Base-by-base conservation (phyloP, 2,888 invertebrate species). In the Sussaba pulchella region DNA sequence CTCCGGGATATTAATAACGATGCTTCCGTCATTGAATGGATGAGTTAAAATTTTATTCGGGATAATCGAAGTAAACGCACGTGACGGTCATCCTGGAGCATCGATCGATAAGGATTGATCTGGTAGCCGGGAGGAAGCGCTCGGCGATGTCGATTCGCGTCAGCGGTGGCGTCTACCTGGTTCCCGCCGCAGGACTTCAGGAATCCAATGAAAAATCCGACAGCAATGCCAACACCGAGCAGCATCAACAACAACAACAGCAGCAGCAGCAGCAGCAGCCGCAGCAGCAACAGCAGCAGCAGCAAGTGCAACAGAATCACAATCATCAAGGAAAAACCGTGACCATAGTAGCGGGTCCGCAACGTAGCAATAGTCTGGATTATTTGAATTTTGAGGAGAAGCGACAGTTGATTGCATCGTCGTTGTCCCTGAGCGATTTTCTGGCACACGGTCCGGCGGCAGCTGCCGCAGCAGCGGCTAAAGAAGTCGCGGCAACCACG, bases 301-400 rank as follows among this genome's bases (percentile, higher is more conserved):
- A 77, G 8, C 83, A 85, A 9, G 87, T 88, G 36, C 87, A 87
- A 19, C 89, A 88, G 63, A 87, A 87, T 59, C 85, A 83, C 8
- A 83, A 84, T 64, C 78, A 81, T 24, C 81, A 88, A 64, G 92
- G 92, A 73, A 95, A 95, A 86, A 94, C 94, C 17, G 95, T 95
- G 77, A 95, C 95, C 69, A 95, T 95, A 31, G 95, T 95, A 36
- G 88, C 91, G 4, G 88, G 88, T 10, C 96, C 95, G 0, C 96
- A 96, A 88, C 93, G 96, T 88, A 97, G 97, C 93, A 96, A 95
- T 92, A 97, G 97, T 90, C 94, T 97, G 94, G 97, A 97, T 94
- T 96, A 97, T 93, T 94, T 98, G 76, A 97, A 98, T 93, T 98
- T 98, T 92, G 97, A 97, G 93, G 97, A 98, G 94, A 97, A 97